A percentile compares a stretch with the other conserved stretches of the same genome.
Evolutionary conservation across 92 coral and sea anemone genomes (phyloP).

Genomic region (Isaurus tuberculatus): DNA sequence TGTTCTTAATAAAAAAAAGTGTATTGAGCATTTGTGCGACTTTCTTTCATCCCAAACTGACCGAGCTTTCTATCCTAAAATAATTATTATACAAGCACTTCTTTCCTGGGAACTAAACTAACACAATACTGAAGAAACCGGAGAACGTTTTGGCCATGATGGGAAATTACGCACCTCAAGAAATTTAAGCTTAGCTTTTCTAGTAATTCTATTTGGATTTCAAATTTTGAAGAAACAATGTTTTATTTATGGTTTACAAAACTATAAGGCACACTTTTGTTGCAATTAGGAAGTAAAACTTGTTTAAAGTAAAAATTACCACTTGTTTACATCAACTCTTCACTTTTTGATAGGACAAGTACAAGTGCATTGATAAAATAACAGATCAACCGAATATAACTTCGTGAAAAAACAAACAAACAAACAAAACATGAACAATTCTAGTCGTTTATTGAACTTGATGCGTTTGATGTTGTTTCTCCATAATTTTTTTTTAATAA

Average conservation of each 20-base stretch:
- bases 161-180: neutral
- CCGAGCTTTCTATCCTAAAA: too few relatives aligned
- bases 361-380: neutral
- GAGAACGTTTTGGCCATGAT: neutral
- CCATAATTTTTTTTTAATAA: neutral
- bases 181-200: neutral
- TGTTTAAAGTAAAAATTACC: neutral
- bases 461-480: neutral
- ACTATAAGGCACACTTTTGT: neutral
- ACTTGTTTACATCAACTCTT: neutral
- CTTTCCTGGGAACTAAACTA: too few relatives aligned
- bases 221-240: neutral
- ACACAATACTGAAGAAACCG: too few relatives aligned
- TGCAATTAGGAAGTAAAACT: neutral
- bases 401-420: too few relatives aligned
- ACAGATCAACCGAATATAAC: neutral
- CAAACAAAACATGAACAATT: neutral
- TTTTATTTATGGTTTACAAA: neutral
- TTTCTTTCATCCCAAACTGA: too few relatives aligned
- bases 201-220: neutral
- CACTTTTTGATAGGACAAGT: neutral
- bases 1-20: too few relatives aligned
- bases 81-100: too few relatives aligned
- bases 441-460: neutral
- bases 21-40: too few relatives aligned